Conservation (phyloP, 30 jellyfish, hydroid and myxozoan genomes). For the Aurelia aurita complex sp. Pacific region DNA sequence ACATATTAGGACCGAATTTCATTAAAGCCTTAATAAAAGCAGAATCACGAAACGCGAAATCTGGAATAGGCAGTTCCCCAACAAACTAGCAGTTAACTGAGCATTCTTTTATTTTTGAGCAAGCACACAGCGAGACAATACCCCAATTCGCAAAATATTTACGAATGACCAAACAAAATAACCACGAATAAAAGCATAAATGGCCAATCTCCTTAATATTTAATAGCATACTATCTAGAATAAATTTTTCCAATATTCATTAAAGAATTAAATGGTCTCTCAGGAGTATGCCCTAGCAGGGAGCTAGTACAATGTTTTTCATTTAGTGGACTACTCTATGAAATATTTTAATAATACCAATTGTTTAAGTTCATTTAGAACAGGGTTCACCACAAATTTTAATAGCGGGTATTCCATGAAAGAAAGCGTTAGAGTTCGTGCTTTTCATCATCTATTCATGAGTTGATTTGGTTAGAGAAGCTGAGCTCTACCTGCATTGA, state of each 20-base stretch:
- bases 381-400: not conserved
- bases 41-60: too few species aligned
- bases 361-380: constrained; percentile 17
- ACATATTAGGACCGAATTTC: too few species aligned
- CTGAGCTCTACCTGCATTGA: constrained; percentile 46
- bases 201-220: constrained; percentile 31
- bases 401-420: constrained; percentile 46
- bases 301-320: constrained; percentile 12
- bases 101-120: constrained; percentile 16
- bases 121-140: constrained; percentile 4
- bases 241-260: not conserved
- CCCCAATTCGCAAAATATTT: not conserved
- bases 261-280: constrained; percentile 5
- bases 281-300: constrained; percentile 2
- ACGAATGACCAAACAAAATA: constrained; percentile 7
- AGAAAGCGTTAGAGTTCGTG: constrained; percentile 32
- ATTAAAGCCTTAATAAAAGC: too few species aligned
- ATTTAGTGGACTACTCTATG: constrained; percentile 19
- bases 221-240: constrained; percentile 17
- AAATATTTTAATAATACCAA: constrained; percentile 36
- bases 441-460: constrained; percentile 30
- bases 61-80: not conserved
- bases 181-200: constrained; percentile 11
- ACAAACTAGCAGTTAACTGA: constrained; percentile 24
- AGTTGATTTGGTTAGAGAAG: constrained; percentile 20